Evolutionary conservation across 1,140 invertebrate genomes (phyloP).

Genomic region (Zaprionus davidi): DNA sequence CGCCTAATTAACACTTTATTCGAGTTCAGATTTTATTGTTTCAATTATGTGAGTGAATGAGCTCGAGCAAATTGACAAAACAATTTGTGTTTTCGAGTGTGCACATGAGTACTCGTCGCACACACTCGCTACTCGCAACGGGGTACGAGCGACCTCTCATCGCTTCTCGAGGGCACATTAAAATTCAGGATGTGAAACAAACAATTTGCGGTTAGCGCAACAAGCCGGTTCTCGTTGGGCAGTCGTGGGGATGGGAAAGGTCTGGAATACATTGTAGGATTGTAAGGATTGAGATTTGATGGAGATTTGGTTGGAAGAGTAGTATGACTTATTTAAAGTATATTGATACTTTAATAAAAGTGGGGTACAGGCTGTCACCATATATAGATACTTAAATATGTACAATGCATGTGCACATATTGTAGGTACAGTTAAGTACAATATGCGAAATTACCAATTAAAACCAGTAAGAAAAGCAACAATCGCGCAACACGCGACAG

Average conservation of each 20-base stretch:
- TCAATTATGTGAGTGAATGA: slow-evolving; percentile 63
- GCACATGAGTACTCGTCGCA: slow-evolving; percentile 22
- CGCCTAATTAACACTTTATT: slow-evolving; percentile 80
- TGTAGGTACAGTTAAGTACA: background rate
- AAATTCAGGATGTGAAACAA: slow-evolving; percentile 72
- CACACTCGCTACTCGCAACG: slow-evolving; percentile 9
- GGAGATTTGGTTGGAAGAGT: too few relatives aligned
- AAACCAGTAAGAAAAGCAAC: too few relatives aligned
- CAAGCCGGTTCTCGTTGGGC: slow-evolving; percentile 21
- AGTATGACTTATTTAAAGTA: too few relatives aligned
- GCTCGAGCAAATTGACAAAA: slow-evolving; percentile 58
- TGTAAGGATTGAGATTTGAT: background rate
- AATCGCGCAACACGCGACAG: too few relatives aligned
- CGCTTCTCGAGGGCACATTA: slow-evolving; percentile 54
- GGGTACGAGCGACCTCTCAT: slow-evolving; percentile 14
- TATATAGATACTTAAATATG: too few relatives aligned
- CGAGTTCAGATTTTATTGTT: slow-evolving; percentile 74
- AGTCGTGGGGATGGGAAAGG: background rate
- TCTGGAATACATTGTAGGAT: background rate
- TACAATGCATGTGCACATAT: too few relatives aligned
- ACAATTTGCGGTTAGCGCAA: slow-evolving; percentile 63
- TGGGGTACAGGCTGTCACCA: too few relatives aligned
- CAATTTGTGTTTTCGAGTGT: slow-evolving; percentile 49
- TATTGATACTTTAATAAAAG: too few relatives aligned
- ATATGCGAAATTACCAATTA: background rate